Percentiles rank a stretch among this genome's conserved stretches.
Conservation (phyloP, 2,888 invertebrate species). For the Apomyelois bistriatella region DNA sequence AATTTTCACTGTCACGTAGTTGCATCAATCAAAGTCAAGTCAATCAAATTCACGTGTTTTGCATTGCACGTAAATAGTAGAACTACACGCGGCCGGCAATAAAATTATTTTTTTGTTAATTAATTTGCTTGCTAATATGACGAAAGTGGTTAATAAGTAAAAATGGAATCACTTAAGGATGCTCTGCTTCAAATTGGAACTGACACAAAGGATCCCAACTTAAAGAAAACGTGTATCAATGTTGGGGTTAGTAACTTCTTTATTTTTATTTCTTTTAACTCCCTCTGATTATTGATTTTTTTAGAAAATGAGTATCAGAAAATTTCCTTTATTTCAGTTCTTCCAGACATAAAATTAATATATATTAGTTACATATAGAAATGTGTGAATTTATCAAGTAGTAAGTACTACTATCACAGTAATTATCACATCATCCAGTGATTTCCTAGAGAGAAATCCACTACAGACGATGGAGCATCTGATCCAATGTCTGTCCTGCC, state of each 20-base stretch:
- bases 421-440: too few species aligned
- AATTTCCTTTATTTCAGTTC: too few species aligned
- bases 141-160: neutral
- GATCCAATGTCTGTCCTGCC: too few species aligned
- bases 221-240: constrained; percentile 45
- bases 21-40: neutral
- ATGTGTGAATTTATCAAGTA: too few species aligned
- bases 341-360: too few species aligned
- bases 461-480: too few species aligned
- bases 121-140: constrained; percentile 12
- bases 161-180: constrained; percentile 34
- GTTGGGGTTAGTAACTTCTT: constrained; percentile 44
- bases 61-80: neutral
- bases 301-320: too few species aligned
- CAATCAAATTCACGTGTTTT: neutral
- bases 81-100: constrained; percentile 5
- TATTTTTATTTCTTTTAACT: neutral
- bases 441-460: too few species aligned
- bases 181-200: constrained; percentile 26
- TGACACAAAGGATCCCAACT: constrained; percentile 42
- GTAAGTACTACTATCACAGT: too few species aligned
- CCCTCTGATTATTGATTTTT: too few species aligned
- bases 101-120: constrained; percentile 13
- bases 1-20: too few species aligned
- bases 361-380: too few species aligned